phyloP scores from a whole-genome alignment of 1,140 invertebrate genomes.

The Drosophila kepulauana region DNA sequence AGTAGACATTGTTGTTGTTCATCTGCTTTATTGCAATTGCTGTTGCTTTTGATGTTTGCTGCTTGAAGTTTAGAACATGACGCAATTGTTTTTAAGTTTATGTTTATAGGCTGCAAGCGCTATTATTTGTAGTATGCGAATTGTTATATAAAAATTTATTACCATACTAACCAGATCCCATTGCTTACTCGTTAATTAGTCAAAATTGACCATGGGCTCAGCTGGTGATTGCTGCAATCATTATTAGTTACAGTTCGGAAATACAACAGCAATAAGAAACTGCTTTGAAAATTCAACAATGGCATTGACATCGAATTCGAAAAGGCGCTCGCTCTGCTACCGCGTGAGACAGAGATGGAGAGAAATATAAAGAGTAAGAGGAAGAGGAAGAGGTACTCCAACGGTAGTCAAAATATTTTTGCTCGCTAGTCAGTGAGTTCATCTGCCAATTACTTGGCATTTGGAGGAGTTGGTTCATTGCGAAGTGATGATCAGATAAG shows the following conservation, averaged over 20 bases:
- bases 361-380: neutral
- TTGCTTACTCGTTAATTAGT: slow-evolving; percentile 58
- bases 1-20: slow-evolving; percentile 6
- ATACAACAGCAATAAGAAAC: slow-evolving; percentile 3
- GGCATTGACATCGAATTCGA: slow-evolving; percentile 73
- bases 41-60: slow-evolving; percentile 2
- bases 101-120: slow-evolving; percentile 12
- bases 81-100: slow-evolving; percentile 48
- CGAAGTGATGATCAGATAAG: neutral
- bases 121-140: slow-evolving; percentile 12
- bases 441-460: slow-evolving; percentile 10
- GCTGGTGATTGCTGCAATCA: slow-evolving; percentile 1
- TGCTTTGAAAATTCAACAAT: slow-evolving; percentile 47
- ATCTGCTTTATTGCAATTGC: slow-evolving; percentile 11
- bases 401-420: neutral
- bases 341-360: neutral
- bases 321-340: slow-evolving; percentile 1
- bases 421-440: neutral
- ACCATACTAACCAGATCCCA: slow-evolving; percentile 25
- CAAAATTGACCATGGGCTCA: slow-evolving; percentile 32
- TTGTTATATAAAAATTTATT: slow-evolving; percentile 42
- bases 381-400: neutral
- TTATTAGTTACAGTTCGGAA: slow-evolving; percentile 65
- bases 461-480: slow-evolving; percentile 8
- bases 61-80: slow-evolving; percentile 31